Percentiles rank a stretch among this genome's conserved stretches.
Evolutionary conservation across 2,797 vertebrate species (phyloP).

Genomic region (Danio albolineatus): DNA sequence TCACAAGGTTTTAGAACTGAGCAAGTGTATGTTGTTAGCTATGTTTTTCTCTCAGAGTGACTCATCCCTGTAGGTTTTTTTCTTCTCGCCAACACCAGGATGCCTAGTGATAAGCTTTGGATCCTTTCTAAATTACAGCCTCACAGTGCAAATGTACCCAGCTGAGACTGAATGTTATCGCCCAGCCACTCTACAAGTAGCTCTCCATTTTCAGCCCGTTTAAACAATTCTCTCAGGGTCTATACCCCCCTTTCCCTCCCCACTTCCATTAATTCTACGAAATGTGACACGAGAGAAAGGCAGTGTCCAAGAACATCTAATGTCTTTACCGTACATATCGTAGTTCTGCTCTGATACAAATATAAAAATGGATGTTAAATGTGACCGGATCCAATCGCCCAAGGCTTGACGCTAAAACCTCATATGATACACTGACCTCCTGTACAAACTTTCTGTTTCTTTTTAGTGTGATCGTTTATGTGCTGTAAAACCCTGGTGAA

Average conservation of each 20-base stretch:
- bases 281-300: slow-evolving; percentile 7
- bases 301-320: slow-evolving; percentile 42
- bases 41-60: slow-evolving; percentile 59
- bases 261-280: neutral
- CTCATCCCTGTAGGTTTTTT: slow-evolving; percentile 62
- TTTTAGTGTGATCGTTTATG: slow-evolving; percentile 23
- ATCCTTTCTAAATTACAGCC: slow-evolving; percentile 79
- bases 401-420: slow-evolving; percentile 8
- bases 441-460: slow-evolving; percentile 8
- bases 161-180: slow-evolving; percentile 78
- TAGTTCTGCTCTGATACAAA: neutral
- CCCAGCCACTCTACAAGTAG: slow-evolving; percentile 65
- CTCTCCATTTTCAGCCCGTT: slow-evolving; percentile 75
- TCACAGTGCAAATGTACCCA: slow-evolving; percentile 71
- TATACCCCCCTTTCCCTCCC: neutral
- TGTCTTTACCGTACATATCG: slow-evolving; percentile 34
- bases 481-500: slow-evolving; percentile 1
- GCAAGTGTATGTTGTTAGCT: slow-evolving; percentile 44
- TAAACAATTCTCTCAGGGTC: slow-evolving; percentile 69
- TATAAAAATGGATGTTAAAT: neutral
- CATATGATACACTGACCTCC: slow-evolving; percentile 5
- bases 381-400: neutral
- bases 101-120: slow-evolving; percentile 74
- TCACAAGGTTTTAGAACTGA: neutral
- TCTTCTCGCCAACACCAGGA: slow-evolving; percentile 57